Conservation (phyloP, 2,113 vertebrate genomes). For the Serilophus lunatus region DNA sequence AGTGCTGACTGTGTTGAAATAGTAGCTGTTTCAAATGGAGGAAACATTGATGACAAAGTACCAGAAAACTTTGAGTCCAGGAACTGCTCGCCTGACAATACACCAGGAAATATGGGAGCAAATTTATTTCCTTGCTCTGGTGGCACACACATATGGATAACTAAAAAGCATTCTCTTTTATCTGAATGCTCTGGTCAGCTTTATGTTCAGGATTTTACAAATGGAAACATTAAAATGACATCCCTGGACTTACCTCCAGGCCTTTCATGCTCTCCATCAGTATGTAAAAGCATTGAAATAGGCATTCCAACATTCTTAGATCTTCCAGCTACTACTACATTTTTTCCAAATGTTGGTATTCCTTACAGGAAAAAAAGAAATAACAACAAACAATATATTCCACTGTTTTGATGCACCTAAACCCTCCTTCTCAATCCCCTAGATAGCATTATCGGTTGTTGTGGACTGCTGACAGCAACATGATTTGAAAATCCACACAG, state of each 20-base stretch:
- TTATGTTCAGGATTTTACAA: not conserved
- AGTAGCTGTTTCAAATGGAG: not conserved
- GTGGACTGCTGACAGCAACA: not conserved
- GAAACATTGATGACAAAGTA: not conserved
- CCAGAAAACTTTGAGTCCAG: not conserved
- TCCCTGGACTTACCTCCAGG: conserved; percentile 81
- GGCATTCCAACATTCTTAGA: conserved; percentile 96
- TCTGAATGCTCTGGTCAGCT: not conserved
- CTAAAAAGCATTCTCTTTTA: not conserved
- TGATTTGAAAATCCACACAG: not conserved
- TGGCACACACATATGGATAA: not conserved
- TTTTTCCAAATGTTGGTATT: conserved; percentile 89
- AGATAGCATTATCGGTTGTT: not conserved
- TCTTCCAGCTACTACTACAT: conserved; percentile 88
- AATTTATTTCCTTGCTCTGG: not conserved
- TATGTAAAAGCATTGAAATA: conserved; percentile 89
- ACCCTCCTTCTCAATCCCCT: not conserved
- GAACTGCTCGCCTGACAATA: not conserved
- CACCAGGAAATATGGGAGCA: not conserved
- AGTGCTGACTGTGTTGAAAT: not conserved
- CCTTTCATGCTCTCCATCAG: conserved; percentile 84
- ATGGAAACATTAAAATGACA: not conserved
- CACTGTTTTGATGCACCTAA: not conserved
- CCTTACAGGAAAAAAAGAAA: conserved; percentile 63
- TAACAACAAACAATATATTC: not conserved